phyloP scores from a whole-genome alignment of 2,113 vertebrate genomes.

The Oreochromis niloticus region DNA sequence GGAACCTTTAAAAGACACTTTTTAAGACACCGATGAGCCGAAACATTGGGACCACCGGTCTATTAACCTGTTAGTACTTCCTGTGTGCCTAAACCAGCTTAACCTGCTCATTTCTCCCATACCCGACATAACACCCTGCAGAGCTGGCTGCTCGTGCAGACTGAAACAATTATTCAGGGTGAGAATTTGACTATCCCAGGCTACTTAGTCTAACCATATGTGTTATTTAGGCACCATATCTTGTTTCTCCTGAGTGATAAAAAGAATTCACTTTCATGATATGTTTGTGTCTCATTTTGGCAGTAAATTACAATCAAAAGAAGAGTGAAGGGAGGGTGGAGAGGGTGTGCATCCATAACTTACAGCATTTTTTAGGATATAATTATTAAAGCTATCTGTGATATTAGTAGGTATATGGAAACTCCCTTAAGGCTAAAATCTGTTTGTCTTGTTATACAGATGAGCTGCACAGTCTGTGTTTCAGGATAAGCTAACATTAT shows the following conservation, averaged over 20 bases:
- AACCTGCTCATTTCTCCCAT: not conserved
- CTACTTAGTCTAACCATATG: fast-evolving
- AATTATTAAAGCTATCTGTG: not conserved
- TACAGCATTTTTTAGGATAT: not conserved
- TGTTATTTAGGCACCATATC: fast-evolving
- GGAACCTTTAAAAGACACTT: not conserved
- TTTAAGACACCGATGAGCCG: not conserved
- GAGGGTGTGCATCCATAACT: not conserved
- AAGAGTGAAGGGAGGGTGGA: not conserved
- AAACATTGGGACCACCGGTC: not conserved
- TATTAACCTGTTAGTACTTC: not conserved
- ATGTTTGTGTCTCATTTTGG: not conserved
- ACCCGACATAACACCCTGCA: fast-evolving
- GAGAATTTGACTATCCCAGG: fast-evolving
- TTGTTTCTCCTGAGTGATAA: not conserved
- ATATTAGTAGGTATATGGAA: not conserved
- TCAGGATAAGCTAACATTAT: not conserved
- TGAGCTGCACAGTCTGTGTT: not conserved
- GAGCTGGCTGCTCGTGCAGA: fast-evolving
- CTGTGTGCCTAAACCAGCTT: not conserved
- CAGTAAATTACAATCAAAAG: fast-evolving
- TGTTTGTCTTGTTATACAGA: not conserved
- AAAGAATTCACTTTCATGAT: not conserved
- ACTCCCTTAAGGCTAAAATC: not conserved
- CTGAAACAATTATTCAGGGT: not conserved